Evolutionary conservation across 2,797 vertebrate species (phyloP), one percentile per base, ranked within the genome.

Genomic region (Intellagama lesueurii): DNA sequence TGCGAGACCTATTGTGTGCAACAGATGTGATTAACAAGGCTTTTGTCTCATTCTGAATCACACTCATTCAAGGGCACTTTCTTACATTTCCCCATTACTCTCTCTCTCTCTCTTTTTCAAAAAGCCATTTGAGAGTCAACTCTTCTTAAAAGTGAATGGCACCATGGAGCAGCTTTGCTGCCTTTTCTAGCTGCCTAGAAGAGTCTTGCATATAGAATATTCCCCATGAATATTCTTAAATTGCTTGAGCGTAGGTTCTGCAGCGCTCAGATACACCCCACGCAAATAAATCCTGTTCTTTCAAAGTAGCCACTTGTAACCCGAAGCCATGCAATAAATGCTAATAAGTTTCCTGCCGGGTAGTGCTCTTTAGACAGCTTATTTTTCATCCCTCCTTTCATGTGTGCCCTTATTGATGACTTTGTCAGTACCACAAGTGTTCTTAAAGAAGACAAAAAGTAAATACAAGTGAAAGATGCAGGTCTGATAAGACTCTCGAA

Each of bases 311-410:
- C 95, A 90, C 91, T 72, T 72, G 96, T 94, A 96, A 96, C 90
- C 81, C 87, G 95, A 96, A 94, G 92, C 93, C 0, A 76, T 86
- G 95, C 96, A 96, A 97, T 96, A 97, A 97, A 97, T 97, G 96
- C 95, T 97, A 97, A 96, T 97, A 96, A 95, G 95, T 95, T 97
- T 96, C 96, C 96, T 96, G 95, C 93, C 89, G 91, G 91, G 95
- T 92, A 93, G 92, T 94, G 94, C 94, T 96, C 95, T 95, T 96
- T 94, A 95, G 95, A 95, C 95, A 95, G 96, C 94, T 96, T 94
- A 96, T 96, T 96, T 95, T 96, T 97, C 95, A 95, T 93, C 94
- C 94, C 76, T 94, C 93, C 96, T 96, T 97, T 97, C 96, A 97
- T 97, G 96, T 96, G 95, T 92, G 91, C 92, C 90, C 88, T 96